Base-by-base conservation (phyloP, 2,888 invertebrate genomes). In the Dinocampus coccinellae region DNA sequence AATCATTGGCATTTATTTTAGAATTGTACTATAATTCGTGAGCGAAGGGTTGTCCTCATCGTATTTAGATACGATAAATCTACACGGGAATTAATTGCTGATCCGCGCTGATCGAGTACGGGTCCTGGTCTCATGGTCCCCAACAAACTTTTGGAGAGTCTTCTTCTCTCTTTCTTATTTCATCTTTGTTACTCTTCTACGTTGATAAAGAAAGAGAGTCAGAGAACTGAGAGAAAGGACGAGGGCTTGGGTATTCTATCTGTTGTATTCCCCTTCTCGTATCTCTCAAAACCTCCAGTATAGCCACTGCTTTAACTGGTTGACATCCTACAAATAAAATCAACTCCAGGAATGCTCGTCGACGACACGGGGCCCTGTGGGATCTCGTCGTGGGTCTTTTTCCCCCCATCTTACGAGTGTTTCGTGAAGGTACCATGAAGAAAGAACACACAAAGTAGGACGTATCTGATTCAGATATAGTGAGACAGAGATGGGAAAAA, bases 311-410 rank as follows among this genome's bases (percentile, higher is more conserved):
- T 80, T 80, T 80, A 81, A 84, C 84, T 83, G 84, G 78, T 81
- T 84, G 84, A 86, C 85, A 82, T 83, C 83, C 82, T 84, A 85
- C 85, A 85, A 85, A 86, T 86, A 85, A 86, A 86, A 85, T 86
- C 85, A 82, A 82, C 84, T 83, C 81, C 80, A 82, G 83, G 85
- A 86, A 86, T 86, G 84, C 83, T 79, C 81, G 83, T 47, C 84
- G 82, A 85, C 84, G 84, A 84, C 84, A 84, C 83, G 83, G 72
- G 81, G 81, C 80, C 80, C 80, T 83, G 82, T 82, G 83, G 82
- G 82, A 83, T 82, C 82, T 80, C 80, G 79, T 77, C 77, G 77
- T 77, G 78, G 63, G 42, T 60, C 57, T 39, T 57, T 62, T 34
- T 57, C 47, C 53, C 29, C 47, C 29, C 16, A 64, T 34, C 63